phyloP scores from a whole-genome alignment of 2,888 invertebrate genomes.

The Nomada lathburiana region DNA sequence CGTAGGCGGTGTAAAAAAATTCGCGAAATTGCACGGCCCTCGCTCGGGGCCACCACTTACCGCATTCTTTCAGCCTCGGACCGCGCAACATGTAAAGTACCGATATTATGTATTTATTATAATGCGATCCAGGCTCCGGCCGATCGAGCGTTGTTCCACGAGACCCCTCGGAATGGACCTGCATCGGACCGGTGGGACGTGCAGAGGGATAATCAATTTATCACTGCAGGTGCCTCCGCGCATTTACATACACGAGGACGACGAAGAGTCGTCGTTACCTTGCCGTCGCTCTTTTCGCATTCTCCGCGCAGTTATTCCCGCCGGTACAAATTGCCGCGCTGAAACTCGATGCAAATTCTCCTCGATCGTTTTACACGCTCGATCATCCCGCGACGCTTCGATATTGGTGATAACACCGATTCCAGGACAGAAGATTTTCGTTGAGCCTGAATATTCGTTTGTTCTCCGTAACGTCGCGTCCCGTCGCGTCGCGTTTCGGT shows the following conservation, averaged over 20 bases:
- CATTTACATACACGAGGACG: slow-evolving; percentile 82
- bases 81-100: slow-evolving; percentile 77
- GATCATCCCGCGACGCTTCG: slow-evolving; percentile 33
- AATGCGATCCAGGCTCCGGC: slow-evolving; percentile 70
- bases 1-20: slow-evolving; percentile 68
- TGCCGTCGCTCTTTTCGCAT: slow-evolving; percentile 63
- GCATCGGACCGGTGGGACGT: slow-evolving; percentile 44
- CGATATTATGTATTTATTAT: slow-evolving; percentile 83
- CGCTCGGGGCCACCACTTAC: slow-evolving; percentile 69
- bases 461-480: not conserved
- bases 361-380: slow-evolving; percentile 54
- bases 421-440: slow-evolving; percentile 6
- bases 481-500: not conserved
- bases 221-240: slow-evolving; percentile 81
- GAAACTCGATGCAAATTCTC: slow-evolving; percentile 62
- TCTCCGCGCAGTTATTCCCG: slow-evolving; percentile 53
- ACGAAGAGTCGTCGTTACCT: slow-evolving; percentile 67
- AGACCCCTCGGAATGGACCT: slow-evolving; percentile 20
- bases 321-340: slow-evolving; percentile 68
- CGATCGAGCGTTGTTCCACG: slow-evolving; percentile 51
- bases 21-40: slow-evolving; percentile 72
- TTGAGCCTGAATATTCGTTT: slow-evolving; percentile 40
- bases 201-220: slow-evolving; percentile 80
- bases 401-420: slow-evolving; percentile 11
- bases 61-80: slow-evolving; percentile 56